Base-by-base conservation (phyloP, 2,113 vertebrate genomes). In the Clinocottus analis region DNA sequence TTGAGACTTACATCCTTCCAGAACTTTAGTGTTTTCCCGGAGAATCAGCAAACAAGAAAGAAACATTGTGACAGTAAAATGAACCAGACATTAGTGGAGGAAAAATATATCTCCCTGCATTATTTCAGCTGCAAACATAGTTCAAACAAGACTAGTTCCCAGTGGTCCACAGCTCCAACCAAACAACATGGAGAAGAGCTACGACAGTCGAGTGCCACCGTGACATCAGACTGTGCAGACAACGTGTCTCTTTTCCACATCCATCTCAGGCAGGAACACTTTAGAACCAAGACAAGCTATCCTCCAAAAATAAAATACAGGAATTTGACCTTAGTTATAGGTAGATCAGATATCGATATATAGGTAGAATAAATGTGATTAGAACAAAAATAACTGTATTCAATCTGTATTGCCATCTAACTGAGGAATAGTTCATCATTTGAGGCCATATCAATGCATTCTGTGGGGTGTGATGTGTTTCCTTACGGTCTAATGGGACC, bases 401-500 rank as follows among this genome's bases (percentile, higher is more conserved):
- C 13, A 1, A 58, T 31, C n/a, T n/a, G n/a, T n/a, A n/a, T n/a
- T n/a, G 13, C 56, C 12, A 9, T 16, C 25, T 16, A 49, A 66
- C 2, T 39, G 9, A 63, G 9, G 5, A 74, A 27, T 19, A 39
- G 51, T n/a, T 37, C 2, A 68, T 37, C 12, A 51, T 23, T 68
- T 56, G 41, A 8, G 21, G 14, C 23, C 4, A 59, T 45, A 7
- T 49, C 12, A 63, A 51, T 29, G 29, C 25, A 23, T 10, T 25
- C 21, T 37, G 27, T 65, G 12, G 7, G 55, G 41, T 62, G 53
- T 55, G 71, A 31, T 71, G 6, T 72, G 79, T 81, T 37, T 75
- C 94, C 98, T 98, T 96, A 99, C 98, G 94, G 91, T 99, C 97
- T 77, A 98, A 96, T 86, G 97, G 98, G 85, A 99, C 98, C 61